Evolutionary conservation across 2,113 vertebrate species (phyloP), one percentile per base, ranked within the genome.

Genomic region (Xyliphius kryptos): DNA sequence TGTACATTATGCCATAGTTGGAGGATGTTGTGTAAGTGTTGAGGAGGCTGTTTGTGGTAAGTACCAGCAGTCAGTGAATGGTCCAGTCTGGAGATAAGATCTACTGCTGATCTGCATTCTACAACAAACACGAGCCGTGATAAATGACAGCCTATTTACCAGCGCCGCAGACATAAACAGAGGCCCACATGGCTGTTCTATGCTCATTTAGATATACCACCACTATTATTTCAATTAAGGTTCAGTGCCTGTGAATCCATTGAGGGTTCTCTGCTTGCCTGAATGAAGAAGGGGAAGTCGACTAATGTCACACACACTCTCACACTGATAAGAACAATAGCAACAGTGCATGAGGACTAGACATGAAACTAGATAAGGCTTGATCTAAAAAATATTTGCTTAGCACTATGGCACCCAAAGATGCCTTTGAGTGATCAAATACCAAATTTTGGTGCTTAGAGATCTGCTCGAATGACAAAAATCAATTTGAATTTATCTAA

Each of bases 131-230:
- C 74, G 79, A 61, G 68, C 78, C 63, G 63, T 62, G 66, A 82
- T 83, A 85, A 87, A 85, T 79, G 79, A 74, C 70, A 44, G 70
- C 69, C 75, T 72, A 75, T 81, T 82, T 82, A 80, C 77, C 69
- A 41, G 60, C 67, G 71, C 82, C 75, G 74, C 72, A 88, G 85
- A 86, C 84, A 86, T 87, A 87, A 89, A 89, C 85, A 88, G 66
- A 61, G 76, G 51, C 75, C 80, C 76, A 49, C 80, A 80, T 76
- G 78, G 75, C 81, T 76, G 71, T 74, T 82, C 78, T 77, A 74
- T 70, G 75, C 80, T 79, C 77, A 87, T 87, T 89, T 85, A 85
- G 81, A 80, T 82, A 66, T 59, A 81, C 76, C 77, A 76, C 77
- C 69, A 20, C 79, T 79, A 87, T 87, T 87, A 88, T 76, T 2